Percentiles rank a stretch among this genome's conserved stretches.
Conservation (phyloP, 2,797 vertebrate genomes). For the Macrochelys suwanniensis region DNA sequence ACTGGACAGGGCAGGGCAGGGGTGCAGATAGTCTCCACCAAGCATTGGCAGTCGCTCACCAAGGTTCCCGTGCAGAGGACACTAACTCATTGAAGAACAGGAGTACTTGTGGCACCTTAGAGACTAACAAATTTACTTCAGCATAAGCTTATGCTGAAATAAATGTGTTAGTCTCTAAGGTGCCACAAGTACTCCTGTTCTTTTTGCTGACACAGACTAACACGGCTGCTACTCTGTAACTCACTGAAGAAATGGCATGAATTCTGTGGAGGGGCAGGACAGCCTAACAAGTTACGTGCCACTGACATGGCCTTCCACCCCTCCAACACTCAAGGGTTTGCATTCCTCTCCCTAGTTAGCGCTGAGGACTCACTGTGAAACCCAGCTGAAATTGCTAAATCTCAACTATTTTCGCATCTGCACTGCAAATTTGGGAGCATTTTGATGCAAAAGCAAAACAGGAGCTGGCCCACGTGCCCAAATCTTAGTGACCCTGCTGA, state of each 20-base stretch:
- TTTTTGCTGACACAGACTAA: too few relatives aligned
- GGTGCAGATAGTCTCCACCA: neutral
- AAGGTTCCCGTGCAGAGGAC: fast-evolving
- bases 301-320: neutral
- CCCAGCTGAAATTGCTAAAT: neutral
- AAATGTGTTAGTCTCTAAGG: too few relatives aligned
- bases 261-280: neutral
- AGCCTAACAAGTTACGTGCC: neutral
- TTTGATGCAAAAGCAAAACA: neutral
- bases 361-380: neutral
- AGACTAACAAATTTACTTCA: too few relatives aligned
- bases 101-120: too few relatives aligned
- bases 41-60: neutral
- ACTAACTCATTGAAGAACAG: neutral
- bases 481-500: conserved; percentile 30
- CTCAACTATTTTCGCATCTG: neutral
- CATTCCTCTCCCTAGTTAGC: neutral
- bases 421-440: neutral
- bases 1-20: neutral
- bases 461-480: neutral
- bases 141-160: too few relatives aligned
- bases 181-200: too few relatives aligned
- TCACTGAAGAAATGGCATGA: neutral
- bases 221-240: neutral
- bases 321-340: neutral